Percentiles rank a stretch among this genome's conserved stretches.
Evolutionary conservation across 2,113 vertebrate genomes (phyloP).

Genomic region (Cyphomyrus plagiostoma): DNA sequence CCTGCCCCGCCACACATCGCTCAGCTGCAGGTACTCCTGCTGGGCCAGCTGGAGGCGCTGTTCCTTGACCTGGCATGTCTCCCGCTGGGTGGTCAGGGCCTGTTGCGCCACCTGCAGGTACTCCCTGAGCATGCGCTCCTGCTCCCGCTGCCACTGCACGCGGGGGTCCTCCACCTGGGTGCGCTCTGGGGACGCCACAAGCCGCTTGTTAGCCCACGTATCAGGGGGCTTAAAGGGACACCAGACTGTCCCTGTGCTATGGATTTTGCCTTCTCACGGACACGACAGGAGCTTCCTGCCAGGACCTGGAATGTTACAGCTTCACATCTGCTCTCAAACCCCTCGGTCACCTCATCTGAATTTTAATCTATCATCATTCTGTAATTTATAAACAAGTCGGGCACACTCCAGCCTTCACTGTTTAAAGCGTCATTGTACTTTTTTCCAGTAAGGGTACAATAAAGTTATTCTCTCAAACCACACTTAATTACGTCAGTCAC

Average conservation of each 20-base stretch:
- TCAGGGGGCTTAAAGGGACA: background rate
- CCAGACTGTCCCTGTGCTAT: background rate
- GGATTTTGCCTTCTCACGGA: background rate
- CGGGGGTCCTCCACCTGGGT: constrained; percentile 97
- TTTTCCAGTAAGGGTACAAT: background rate
- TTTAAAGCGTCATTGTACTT: background rate
- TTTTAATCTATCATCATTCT: background rate
- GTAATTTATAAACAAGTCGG: background rate
- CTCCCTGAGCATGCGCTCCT: constrained; percentile 92
- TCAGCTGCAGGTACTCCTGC: constrained; percentile 86
- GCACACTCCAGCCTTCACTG: background rate
- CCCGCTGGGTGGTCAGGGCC: constrained; percentile 85
- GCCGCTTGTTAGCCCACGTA: background rate
- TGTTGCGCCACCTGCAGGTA: constrained; percentile 90
- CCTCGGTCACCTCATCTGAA: background rate
- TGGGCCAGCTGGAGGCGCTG: constrained; percentile 88
- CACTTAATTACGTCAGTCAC: background rate
- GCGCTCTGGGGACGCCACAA: constrained; percentile 49
- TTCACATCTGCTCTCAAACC: background rate
- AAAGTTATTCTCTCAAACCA: background rate
- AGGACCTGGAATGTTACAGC: background rate
- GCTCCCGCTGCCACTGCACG: constrained; percentile 88
- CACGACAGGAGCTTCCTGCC: background rate
- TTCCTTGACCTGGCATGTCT: constrained; percentile 96
- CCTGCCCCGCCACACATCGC: constrained; percentile 87